A percentile compares a stretch with the other conserved stretches of the same genome.
Conservation (phyloP, 2,797 vertebrate species). For the Peromyscus attwateri region DNA sequence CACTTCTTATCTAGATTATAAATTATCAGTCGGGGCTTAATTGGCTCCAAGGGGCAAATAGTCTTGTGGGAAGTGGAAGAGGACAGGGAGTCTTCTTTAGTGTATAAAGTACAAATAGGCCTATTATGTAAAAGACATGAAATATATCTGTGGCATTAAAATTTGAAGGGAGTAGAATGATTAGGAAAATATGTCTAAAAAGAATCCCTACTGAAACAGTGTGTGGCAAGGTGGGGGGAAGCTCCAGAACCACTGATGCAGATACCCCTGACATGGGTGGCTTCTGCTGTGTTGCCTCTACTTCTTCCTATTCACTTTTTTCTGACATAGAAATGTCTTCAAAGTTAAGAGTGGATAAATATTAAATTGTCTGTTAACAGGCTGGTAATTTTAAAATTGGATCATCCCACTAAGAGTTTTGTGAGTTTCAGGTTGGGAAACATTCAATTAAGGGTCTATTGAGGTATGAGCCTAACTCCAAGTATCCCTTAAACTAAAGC, state of each 20-base stretch:
- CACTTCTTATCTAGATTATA: not conserved
- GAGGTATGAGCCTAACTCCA: not conserved
- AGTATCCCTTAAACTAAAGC: not conserved
- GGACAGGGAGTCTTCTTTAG: not conserved
- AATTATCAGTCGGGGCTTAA: not conserved
- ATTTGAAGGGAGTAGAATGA: not conserved
- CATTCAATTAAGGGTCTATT: not conserved
- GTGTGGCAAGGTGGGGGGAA: not conserved
- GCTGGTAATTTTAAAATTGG: not conserved
- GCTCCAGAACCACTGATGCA: not conserved
- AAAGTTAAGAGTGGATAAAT: not conserved
- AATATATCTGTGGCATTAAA: not conserved
- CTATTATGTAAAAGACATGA: not conserved
- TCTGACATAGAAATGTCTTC: not conserved
- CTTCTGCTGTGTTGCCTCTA: not conserved
- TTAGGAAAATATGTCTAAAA: slow-evolving; percentile 12
- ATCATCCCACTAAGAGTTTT: not conserved
- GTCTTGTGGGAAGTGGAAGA: not conserved
- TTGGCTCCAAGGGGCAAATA: not conserved
- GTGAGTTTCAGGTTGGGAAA: not conserved
- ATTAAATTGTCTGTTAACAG: not conserved
- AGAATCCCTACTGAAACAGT: not conserved
- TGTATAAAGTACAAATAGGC: not conserved
- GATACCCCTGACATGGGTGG: not conserved
- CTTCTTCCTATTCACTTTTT: not conserved